Conservation (phyloP, 2,113 vertebrate species). For the Crotalus horridus region DNA sequence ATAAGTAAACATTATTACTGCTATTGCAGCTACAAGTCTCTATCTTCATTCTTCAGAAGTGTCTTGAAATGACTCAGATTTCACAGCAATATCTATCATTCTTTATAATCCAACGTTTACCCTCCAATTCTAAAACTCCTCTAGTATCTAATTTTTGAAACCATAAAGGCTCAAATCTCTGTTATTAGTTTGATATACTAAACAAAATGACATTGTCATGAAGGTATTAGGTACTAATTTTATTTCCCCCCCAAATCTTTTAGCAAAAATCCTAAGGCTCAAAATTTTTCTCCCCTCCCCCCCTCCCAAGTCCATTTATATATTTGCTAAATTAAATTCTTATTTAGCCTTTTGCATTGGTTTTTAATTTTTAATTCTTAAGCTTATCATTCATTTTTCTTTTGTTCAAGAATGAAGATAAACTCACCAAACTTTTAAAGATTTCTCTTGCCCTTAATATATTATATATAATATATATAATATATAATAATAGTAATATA, state of each 20-base stretch:
- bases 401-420: no score
- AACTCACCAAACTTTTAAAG: no score
- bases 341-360: not conserved
- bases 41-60: not conserved
- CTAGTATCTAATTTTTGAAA: not conserved
- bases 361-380: not conserved
- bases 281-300: not conserved
- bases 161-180: not conserved
- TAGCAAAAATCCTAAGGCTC: not conserved
- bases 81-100: not conserved
- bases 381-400: not conserved
- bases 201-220: not conserved
- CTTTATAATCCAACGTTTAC: not conserved
- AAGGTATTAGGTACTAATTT: not conserved
- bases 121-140: not conserved
- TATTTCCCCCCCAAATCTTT: not conserved
- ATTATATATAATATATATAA: no score
- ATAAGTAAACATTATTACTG: not conserved
- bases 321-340: not conserved
- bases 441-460: no score
- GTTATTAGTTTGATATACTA: not conserved
- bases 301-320: not conserved
- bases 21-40: not conserved
- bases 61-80: not conserved
- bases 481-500: no score